phyloP scores from a whole-genome alignment of 2,888 invertebrate species.

The Ochropacha duplaris region DNA sequence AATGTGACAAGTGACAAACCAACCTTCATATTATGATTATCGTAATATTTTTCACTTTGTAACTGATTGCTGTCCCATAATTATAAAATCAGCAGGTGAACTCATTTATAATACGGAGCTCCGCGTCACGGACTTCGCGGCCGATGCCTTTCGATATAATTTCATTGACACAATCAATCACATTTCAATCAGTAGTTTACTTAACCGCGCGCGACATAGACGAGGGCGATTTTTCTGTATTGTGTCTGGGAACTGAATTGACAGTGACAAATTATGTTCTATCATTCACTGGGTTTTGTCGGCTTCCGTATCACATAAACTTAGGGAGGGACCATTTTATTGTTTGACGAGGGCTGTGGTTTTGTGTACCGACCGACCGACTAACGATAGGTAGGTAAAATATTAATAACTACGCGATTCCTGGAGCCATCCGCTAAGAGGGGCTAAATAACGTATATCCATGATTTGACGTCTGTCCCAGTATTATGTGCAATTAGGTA shows the following conservation, averaged over 20 bases:
- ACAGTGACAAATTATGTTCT: constrained; percentile 42
- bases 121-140: constrained; percentile 12
- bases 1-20: neutral
- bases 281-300: constrained; percentile 28
- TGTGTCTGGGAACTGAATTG: constrained; percentile 34
- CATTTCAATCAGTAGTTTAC: constrained; percentile 49
- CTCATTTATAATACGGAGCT: constrained; percentile 28
- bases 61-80: too few relatives aligned
- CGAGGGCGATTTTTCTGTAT: constrained; percentile 39
- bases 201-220: constrained; percentile 23
- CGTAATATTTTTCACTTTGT: too few relatives aligned
- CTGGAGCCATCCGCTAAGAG: too few relatives aligned
- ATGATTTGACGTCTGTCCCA: too few relatives aligned
- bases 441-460: too few relatives aligned
- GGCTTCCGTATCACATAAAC: constrained; percentile 15
- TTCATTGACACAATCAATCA: constrained; percentile 47
- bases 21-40: neutral
- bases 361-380: neutral
- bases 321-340: constrained; percentile 14
- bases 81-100: neutral
- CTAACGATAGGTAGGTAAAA: neutral
- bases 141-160: constrained; percentile 34
- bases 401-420: too few relatives aligned
- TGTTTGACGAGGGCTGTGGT: constrained; percentile 10
- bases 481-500: too few relatives aligned